Evolutionary conservation across 2,888 invertebrate genomes (phyloP), one percentile per base, ranked within the genome.

Genomic region (Aphelenchoides bicaudatus): DNA sequence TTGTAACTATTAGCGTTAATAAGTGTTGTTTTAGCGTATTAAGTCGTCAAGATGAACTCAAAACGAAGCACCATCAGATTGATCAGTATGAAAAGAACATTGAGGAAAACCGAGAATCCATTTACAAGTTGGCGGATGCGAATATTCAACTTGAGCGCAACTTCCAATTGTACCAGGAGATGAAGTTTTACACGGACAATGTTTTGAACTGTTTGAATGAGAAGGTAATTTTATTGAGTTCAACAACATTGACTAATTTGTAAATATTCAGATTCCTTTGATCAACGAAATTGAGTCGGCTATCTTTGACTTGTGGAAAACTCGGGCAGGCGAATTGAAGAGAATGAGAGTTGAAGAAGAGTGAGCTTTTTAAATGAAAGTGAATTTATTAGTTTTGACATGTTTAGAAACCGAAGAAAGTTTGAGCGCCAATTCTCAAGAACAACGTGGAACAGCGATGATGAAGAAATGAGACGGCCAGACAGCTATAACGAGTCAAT

Each of bases 361-460:
- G 43, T 43, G 8, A 6, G 43, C n/a, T 34, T 34, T 34, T 34
- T 34, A 21, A 19, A 6, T 10, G 16, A 25, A 43, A 8, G 43
- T 43, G 43, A 13, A 13, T 13, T 34, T 34, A 34, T 13, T 13
- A 34, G 43, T 55, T 37, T n/a, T 3, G n/a, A 30, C 48, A 21
- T 57, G 52, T 65, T 28, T 55, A 68, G 73, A 58, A 65, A 58
- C 1, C 52, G 72, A 6, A 61, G 94, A 10, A 83, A 91, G 46
- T 85, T 89, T 73, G 86, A 85, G 10, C 83, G 92, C 31, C 5
- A 56, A 53, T 2, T 93, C 94, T 79, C 86, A 89, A 59, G 94
- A 94, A 79, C 94, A 94, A n/a, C n/a, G 0, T 88, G 93, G 87
- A 92, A 92, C 47, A 91, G 91, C 72, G 96, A 96, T 79, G 94